Conservation (phyloP, 2,797 vertebrate genomes). For the Gymnodraco acuticeps region DNA sequence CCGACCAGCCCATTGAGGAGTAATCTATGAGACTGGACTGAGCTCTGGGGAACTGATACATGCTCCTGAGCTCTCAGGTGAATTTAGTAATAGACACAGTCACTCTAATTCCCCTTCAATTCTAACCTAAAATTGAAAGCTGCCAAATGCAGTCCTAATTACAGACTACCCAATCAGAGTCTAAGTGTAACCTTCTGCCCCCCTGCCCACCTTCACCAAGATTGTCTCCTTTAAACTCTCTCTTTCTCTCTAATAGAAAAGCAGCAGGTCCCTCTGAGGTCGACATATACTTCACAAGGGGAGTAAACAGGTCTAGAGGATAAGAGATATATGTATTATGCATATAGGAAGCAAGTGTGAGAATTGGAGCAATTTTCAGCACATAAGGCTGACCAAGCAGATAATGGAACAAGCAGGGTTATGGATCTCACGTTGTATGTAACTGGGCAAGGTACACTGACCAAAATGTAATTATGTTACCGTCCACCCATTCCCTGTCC, state of each 20-base stretch:
- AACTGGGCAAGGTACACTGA: conserved; percentile 82
- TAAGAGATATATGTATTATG: conserved; percentile 80
- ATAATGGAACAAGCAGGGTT: conserved; percentile 77
- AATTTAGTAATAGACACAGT: conserved; percentile 82
- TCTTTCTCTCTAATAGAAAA: conserved; percentile 43
- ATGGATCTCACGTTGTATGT: conserved; percentile 79
- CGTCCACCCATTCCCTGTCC: conserved; percentile 45
- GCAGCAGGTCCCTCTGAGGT: conserved; percentile 62
- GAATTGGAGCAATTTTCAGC: conserved; percentile 80
- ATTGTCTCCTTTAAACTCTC: conserved; percentile 28
- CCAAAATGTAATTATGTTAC: conserved; percentile 81
- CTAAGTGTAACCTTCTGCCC: conserved; percentile 79
- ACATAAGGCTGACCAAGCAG: conserved; percentile 54
- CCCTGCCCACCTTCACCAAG: conserved; percentile 27
- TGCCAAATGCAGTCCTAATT: conserved; percentile 83
- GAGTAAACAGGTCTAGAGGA: conserved; percentile 68
- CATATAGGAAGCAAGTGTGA: conserved; percentile 77
- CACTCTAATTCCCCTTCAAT: conserved; percentile 82
- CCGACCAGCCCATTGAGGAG: conserved; percentile 36
- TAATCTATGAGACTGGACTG: conserved; percentile 48
- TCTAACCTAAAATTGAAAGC: conserved; percentile 83
- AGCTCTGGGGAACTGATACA: conserved; percentile 54
- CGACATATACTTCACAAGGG: conserved; percentile 68
- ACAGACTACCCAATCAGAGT: conserved; percentile 81
- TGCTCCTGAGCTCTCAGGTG: conserved; percentile 73